These are phyloP conservation scores for Botia kubotai DNA, from an alignment of 2,797 vertebrate genomes.

Conservation along the genomic window DNA sequence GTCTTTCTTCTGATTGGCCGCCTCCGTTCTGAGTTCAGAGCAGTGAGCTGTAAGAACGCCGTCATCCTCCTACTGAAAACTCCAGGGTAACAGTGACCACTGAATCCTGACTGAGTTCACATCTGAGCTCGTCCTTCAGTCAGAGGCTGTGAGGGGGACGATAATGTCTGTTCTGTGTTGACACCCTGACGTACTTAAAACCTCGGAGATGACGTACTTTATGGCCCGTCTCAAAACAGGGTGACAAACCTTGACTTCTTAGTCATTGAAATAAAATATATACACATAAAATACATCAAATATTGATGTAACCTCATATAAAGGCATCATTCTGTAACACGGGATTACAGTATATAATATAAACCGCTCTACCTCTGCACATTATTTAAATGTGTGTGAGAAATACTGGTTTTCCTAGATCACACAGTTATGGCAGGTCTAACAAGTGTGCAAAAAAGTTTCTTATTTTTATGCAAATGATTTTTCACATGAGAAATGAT, in stretches of 20 bases:
- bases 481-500: too few species aligned
- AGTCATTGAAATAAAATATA: too few species aligned
- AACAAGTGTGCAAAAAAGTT: too few species aligned
- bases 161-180: background rate
- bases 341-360: background rate
- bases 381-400: too few species aligned
- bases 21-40: slow-evolving; percentile 20
- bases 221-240: background rate
- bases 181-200: slow-evolving; percentile 33
- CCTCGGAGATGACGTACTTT: background rate
- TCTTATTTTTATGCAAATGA: too few species aligned
- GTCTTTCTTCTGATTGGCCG: slow-evolving; percentile 21
- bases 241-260: too few species aligned
- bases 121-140: slow-evolving; percentile 12
- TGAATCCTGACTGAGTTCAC: slow-evolving; percentile 44
- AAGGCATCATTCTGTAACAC: background rate
- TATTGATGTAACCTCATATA: background rate
- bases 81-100: slow-evolving; percentile 25
- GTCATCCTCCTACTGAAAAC: slow-evolving; percentile 26
- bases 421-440: too few species aligned
- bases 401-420: too few species aligned
- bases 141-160: background rate
- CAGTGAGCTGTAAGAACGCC: background rate
- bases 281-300: background rate
- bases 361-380: background rate